A percentile compares a stretch with the other conserved stretches of the same genome.
These are phyloP conservation scores for Papilio machaon DNA, from an alignment of 1,140 invertebrate species.

Conservation along the genomic window DNA sequence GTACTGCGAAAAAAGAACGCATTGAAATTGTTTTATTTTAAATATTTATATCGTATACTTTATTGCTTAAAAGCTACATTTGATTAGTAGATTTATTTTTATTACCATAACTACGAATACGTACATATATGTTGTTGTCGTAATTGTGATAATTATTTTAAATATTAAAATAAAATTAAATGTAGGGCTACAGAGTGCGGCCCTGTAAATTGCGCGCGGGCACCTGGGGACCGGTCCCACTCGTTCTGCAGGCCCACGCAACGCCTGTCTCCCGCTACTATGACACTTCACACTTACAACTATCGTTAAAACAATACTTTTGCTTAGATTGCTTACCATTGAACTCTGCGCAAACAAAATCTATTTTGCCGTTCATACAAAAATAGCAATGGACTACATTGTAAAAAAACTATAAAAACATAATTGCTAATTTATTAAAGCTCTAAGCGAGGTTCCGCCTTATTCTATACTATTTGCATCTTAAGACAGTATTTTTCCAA, in stretches of 20 bases:
- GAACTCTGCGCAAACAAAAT: conserved; percentile 4
- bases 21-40: background rate
- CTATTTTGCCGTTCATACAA: background rate
- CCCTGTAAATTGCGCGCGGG: conserved; percentile 56
- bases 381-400: conserved; percentile 24
- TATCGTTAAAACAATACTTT: conserved; percentile 40
- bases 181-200: conserved; percentile 45
- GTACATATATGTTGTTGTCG: background rate
- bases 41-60: background rate
- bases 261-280: conserved; percentile 54
- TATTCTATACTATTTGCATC: conserved; percentile 58
- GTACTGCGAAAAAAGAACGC: background rate
- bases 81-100: background rate
- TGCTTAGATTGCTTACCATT: conserved; percentile 23
- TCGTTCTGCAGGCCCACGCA: conserved; percentile 72
- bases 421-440: conserved; percentile 44
- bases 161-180: conserved; percentile 40
- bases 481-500: conserved; percentile 64
- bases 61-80: background rate
- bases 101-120: background rate
- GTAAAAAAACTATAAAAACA: background rate
- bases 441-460: conserved; percentile 52
- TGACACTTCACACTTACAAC: conserved; percentile 51
- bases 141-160: conserved; percentile 37
- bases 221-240: conserved; percentile 77